Evolutionary conservation across 2,113 vertebrate species (phyloP), one percentile per base, ranked within the genome.

Genomic region (Lycaon pictus): DNA sequence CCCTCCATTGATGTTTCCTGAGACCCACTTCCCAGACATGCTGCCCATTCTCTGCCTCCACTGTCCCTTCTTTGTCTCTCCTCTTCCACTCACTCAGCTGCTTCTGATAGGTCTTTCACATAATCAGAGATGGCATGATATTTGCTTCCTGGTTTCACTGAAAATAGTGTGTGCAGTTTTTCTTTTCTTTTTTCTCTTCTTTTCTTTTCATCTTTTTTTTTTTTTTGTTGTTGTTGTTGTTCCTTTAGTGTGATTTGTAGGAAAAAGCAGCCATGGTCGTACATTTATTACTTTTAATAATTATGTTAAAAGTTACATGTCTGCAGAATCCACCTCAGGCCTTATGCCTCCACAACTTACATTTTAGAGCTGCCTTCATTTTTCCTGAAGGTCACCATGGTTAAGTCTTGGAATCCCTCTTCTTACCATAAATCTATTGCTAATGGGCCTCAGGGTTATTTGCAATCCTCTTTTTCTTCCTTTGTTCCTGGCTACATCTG

Each of bases 1-100:
- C 17, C 17, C 22, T 29, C 15, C 22, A 7, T 53, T 8, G 53
- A 22, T 3, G 2, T 29, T 35, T 25, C 23, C 74, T 15, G 74
- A 80, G 62, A 5, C 3, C 53, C 15, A 13, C 29, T 20, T 60
- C 27, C n/a, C 6, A 1, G 6, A 11, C 29, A 19, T 27, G 10
- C 17, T 9, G 2, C 7, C 6, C 10, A 0, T 11, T 19, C 32
- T 16, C 11, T 9, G 17, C n/a, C 15, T 32, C 27, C 76, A 19
- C 29, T 2, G 9, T 6, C 19, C 17, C 4, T 35, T 88, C 7
- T 48, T 13, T 67, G 67, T 60, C 16, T 8, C 62, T 85, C 15
- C 12, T 63, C 53, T 32, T 35, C 23, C 19, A 2, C 58, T 67
- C 43, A 25, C 2, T 29, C n/a, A 2, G 29, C 5, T 9, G 58